A percentile compares a stretch with the other conserved stretches of the same genome.
phyloP scores from a whole-genome alignment of 2,797 vertebrate species.

The Diglossa cyanea region DNA sequence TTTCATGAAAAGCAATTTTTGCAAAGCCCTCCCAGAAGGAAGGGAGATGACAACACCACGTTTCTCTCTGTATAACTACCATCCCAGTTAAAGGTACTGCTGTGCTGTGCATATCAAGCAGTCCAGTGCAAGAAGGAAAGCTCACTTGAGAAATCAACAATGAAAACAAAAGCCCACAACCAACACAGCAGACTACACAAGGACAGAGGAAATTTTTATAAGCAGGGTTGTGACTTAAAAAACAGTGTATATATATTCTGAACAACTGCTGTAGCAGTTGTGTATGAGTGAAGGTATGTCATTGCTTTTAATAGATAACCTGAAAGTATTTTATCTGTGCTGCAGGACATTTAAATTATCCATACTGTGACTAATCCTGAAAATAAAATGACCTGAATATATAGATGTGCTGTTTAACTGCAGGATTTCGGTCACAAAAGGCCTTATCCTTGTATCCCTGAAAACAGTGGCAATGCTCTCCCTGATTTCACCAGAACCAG shows the following conservation, averaged over 20 bases:
- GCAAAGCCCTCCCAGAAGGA: conserved; percentile 27
- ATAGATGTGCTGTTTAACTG: not conserved
- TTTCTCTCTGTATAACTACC: conserved; percentile 33
- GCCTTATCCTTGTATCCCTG: not conserved
- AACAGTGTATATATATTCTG: not conserved
- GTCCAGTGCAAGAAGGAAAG: not conserved
- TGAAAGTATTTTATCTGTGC: not conserved
- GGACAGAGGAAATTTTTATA: not conserved
- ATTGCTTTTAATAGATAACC: not conserved
- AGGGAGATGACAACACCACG: not conserved
- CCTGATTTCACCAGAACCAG: not conserved
- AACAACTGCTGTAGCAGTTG: not conserved
- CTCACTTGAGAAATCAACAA: conserved; percentile 33
- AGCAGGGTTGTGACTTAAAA: not conserved
- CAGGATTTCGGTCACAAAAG: not conserved
- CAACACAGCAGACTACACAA: not conserved
- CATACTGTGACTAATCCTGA: not conserved
- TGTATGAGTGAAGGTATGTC: not conserved
- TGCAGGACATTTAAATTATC: not conserved
- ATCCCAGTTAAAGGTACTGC: not conserved
- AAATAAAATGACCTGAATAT: not conserved
- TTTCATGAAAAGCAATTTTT: conserved; percentile 43
- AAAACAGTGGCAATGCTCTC: not conserved
- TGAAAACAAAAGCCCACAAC: not conserved
- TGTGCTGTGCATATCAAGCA: conserved; percentile 9